Percentiles rank a stretch among this genome's conserved stretches.
These are phyloP conservation scores for Cheirogaleus medius DNA, from an alignment of 2,113 vertebrate species.

Conservation along the genomic window DNA sequence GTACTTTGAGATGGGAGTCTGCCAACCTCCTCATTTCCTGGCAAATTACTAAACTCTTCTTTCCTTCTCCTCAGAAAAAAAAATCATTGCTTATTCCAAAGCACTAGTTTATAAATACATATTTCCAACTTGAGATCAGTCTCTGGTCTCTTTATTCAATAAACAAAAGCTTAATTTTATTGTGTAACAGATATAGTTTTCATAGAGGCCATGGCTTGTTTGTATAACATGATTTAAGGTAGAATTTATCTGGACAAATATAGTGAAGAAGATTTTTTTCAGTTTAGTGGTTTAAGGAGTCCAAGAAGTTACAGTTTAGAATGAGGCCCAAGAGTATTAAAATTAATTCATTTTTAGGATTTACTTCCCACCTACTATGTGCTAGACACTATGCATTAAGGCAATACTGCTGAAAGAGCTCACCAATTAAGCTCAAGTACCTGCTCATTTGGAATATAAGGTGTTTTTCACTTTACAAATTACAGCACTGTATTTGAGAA, in stretches of 20 bases:
- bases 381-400: neutral
- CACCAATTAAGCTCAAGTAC: neutral
- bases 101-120: slow-evolving; percentile 32
- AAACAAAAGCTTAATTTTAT: slow-evolving; percentile 58
- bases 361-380: neutral
- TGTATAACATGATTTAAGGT: slow-evolving; percentile 44
- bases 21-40: no score
- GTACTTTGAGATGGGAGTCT: no score
- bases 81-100: slow-evolving; percentile 28
- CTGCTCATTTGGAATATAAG: neutral
- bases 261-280: neutral
- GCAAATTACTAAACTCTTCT: no score
- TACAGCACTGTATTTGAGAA: neutral
- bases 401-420: neutral
- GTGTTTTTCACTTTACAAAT: neutral
- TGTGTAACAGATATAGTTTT: slow-evolving; percentile 31
- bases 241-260: slow-evolving; percentile 13
- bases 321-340: neutral
- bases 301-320: slow-evolving; percentile 11
- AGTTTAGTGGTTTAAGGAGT: neutral
- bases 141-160: slow-evolving; percentile 36
- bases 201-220: slow-evolving; percentile 22
- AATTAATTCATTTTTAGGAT: neutral
- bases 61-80: neutral
- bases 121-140: slow-evolving; percentile 15